A percentile compares a stretch with the other conserved stretches of the same genome.
phyloP scores from a whole-genome alignment of 2,888 invertebrate species.

The Actias luna region DNA sequence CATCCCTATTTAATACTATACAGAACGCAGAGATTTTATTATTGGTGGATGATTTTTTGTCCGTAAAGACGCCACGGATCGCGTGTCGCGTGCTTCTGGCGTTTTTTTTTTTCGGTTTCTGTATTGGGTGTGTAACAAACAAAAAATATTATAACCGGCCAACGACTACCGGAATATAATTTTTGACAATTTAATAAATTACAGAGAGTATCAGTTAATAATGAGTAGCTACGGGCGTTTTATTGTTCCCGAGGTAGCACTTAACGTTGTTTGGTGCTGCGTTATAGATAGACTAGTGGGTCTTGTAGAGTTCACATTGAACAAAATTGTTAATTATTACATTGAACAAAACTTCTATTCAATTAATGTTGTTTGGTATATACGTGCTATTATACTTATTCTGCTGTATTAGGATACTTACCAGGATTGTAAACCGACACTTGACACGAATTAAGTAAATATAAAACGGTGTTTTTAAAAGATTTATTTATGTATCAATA shows the following conservation, averaged over 20 bases:
- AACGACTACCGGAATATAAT: conserved; percentile 81
- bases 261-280: conserved; percentile 18
- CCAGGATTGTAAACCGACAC: neutral
- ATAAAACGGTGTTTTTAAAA: neutral
- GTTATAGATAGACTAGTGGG: conserved; percentile 6
- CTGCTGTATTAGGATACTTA: neutral
- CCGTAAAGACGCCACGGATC: conserved; percentile 54
- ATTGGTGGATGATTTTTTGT: conserved; percentile 69
- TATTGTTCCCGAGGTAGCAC: conserved; percentile 13
- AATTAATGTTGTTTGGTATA: no score
- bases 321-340: neutral
- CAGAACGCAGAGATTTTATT: conserved; percentile 71
- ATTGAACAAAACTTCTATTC: no score
- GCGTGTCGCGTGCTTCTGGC: conserved; percentile 78
- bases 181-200: conserved; percentile 80
- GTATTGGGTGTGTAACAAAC: conserved; percentile 63
- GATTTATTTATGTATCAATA: neutral
- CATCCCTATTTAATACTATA: no score
- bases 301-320: neutral
- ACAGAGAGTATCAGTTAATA: conserved; percentile 68
- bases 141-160: conserved; percentile 73
- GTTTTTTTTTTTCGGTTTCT: conserved; percentile 58
- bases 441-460: neutral
- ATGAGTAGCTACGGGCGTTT: conserved; percentile 60
- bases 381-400: neutral